Evolutionary conservation across 2,888 invertebrate species (phyloP), one percentile per base, ranked within the genome.

Genomic region (Apamea monoglypha): DNA sequence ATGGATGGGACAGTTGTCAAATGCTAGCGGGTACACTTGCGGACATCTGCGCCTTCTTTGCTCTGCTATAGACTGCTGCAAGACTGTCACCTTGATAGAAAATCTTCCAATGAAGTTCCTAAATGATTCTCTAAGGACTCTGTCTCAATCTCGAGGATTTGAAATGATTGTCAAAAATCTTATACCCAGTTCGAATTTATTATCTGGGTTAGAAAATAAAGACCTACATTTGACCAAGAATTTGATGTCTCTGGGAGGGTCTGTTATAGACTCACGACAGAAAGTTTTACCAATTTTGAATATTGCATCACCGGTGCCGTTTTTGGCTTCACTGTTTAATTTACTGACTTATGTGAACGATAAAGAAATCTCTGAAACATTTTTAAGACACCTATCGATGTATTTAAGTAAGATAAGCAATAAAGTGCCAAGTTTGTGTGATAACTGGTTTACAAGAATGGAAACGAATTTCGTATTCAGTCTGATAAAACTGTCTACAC

Each of bases 391-490:
- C 89, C 93, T 92, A 73, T 89, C 87, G 78, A 89, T 88, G n/a
- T 97, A 97, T 91, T 91, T 97, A 40, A 92, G 91, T 75, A 92
- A 92, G 74, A 83, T 97, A 29, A 94, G 94, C 12, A 92, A 91
- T 36, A 92, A 85, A 78, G 78, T 87, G 36, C 95, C 95, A 76
- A 95, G 94, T 88, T 93, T 97, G n/a, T 95, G 95, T 79, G 95
- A 95, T 68, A 97, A 97, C 91, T 97, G 97, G 97, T 97, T 97
- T 91, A 97, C 97, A 0, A 97, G 97, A 95, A 96, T 97, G 88
- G 98, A 98, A 94, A 96, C 97, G 16, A 96, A 97, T 80, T 94
- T 98, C 18, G 90, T 97, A 14, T 96, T 97, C 88, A 97, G 96
- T 90, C 92, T 97, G 77, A 91, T 97, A 50, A 97, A 96, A 91